Percentiles rank a stretch among this genome's conserved stretches.
phyloP scores from a whole-genome alignment of 2,888 invertebrate genomes.

The Cephus pulcher region DNA sequence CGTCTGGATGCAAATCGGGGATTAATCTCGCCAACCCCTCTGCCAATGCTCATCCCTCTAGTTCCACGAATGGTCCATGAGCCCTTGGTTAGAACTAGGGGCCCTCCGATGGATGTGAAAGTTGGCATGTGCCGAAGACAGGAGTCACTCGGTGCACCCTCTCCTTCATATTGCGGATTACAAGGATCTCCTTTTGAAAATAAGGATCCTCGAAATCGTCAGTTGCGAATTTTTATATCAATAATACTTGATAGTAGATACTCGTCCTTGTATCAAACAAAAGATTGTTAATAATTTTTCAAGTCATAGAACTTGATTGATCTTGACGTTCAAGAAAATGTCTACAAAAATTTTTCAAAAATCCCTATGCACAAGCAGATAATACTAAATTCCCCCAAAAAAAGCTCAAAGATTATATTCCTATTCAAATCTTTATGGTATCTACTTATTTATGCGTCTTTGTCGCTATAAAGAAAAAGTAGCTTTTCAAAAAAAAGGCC shows the following conservation, averaged over 20 bases:
- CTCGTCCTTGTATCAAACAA: not conserved
- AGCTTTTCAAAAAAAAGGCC: not conserved
- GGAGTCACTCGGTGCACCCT: conserved; percentile 53
- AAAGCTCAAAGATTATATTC: not conserved
- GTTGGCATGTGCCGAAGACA: conserved; percentile 57
- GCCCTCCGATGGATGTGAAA: conserved; percentile 53
- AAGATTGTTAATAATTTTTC: not conserved
- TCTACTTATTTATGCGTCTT: not conserved
- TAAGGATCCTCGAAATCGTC: not conserved
- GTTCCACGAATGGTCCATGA: conserved; percentile 30
- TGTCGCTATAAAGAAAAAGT: not conserved
- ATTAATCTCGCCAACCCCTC: conserved; percentile 63
- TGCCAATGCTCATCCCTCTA: conserved; percentile 39
- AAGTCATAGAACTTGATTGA: not conserved
- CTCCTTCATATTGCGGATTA: conserved; percentile 49
- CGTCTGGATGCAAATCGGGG: conserved; percentile 65
- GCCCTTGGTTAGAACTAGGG: conserved; percentile 28
- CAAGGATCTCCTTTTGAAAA: conserved; percentile 32
- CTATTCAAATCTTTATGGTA: not conserved
- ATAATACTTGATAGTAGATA: not conserved
- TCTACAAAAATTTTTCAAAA: not conserved
- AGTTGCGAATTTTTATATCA: not conserved
- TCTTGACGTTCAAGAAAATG: not conserved
- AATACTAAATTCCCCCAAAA: not conserved
- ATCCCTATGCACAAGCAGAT: not conserved